Base-by-base conservation (phyloP, 1,140 invertebrate genomes). In the Marisa cornuarietis region DNA sequence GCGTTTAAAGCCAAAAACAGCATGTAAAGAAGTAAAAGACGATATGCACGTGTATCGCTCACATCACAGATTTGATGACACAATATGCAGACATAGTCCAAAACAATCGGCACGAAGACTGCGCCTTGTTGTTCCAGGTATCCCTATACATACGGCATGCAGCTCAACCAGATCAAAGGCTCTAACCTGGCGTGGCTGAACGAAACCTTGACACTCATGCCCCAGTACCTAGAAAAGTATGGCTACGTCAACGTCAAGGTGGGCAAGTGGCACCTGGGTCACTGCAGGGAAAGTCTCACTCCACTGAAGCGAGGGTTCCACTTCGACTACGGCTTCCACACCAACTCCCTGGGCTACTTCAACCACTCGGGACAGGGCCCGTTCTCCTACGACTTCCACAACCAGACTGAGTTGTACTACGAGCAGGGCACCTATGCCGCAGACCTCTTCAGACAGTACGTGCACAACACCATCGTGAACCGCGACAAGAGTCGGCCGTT, bases 171-270 rank as follows among this genome's bases (percentile, higher is more conserved):
- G n/a, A 63, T 63, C 62, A n/a, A 63, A n/a, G 18, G 18, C 0
- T 18, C 62, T 2, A 63, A 63, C n/a, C 62, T 63, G 1, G 62
- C n/a, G 3, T 63, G 62, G 62, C 62, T 63, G 62, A 18, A 18
- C n/a, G 18, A 20, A n/a, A n/a, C 1, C 4, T n/a, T 63, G 18
- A 63, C 18, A n/a, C 62, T 63, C 18, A 18, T 91, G 13, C 85
- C 96, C 0, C 91, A 96, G 90, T 94, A 95, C 85, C 92, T 98
- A 52, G 93, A 94, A 87, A 92, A 94, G n/a, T 88, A 93, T 0
- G 96, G 96, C 0, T 98, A 98, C 90, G 91, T 91, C 11, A 97
- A 95, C 0, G 94, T 96, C 89, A 92, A 95, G 69, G 93, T 98
- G 26, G 97, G 97, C 22, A 98, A 98, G 84, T 92, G 92, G 92